A percentile compares a stretch with the other conserved stretches of the same genome.
Conservation (phyloP, 92 coral and sea anemone genomes). For the Palythoa grandis region DNA sequence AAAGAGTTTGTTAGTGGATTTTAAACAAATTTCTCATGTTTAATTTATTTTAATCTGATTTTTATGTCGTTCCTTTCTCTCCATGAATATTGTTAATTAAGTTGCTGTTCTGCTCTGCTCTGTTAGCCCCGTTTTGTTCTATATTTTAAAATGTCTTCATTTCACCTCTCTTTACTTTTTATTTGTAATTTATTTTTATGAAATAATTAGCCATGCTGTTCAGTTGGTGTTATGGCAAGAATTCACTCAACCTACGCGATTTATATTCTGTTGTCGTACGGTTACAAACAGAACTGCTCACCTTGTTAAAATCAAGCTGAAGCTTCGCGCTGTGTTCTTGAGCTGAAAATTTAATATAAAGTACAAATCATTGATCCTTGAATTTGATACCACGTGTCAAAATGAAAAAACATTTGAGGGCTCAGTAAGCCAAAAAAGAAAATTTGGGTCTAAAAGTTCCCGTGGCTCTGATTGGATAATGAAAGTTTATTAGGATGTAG, state of each 20-base stretch:
- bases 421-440: background rate
- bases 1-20: too few relatives aligned
- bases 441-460: background rate
- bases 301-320: constrained; percentile 74
- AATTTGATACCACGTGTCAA: background rate
- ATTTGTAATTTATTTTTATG: background rate
- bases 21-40: too few relatives aligned
- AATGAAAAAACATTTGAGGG: background rate
- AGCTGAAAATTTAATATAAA: background rate
- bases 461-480: background rate
- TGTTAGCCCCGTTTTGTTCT: background rate
- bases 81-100: background rate
- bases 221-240: background rate
- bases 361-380: background rate
- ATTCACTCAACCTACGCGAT: background rate
- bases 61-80: background rate
- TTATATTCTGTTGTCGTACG: background rate
- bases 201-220: background rate
- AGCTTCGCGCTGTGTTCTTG: constrained; percentile 56
- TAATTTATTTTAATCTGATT: too few relatives aligned
- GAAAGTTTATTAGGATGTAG: background rate
- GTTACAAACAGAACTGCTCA: constrained; percentile 10
- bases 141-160: background rate
- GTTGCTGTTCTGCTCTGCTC: background rate
- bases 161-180: background rate